Base-by-base conservation (phyloP, 1,140 invertebrate species). In the Geopemphigus sp. region DNA sequence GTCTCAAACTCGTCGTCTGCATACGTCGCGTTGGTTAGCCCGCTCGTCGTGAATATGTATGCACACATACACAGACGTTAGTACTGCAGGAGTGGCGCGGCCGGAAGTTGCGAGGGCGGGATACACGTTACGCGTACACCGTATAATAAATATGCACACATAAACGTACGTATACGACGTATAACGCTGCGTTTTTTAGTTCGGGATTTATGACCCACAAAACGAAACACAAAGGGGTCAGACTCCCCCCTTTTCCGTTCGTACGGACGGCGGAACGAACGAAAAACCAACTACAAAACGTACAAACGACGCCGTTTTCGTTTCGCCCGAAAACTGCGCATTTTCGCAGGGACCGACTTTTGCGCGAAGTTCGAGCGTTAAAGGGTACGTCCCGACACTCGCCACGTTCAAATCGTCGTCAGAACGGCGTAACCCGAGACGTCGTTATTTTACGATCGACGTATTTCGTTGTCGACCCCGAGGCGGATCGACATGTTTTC, bases 51-150 rank as follows among this genome's bases (percentile, higher is more conserved):
- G 8, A 50, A 50, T 70, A 19, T 12, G 3, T 47, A 12, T 53
- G 32, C 32, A 39, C 32, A 39, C 32, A 39, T n/a, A n/a, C n/a
- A n/a, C n/a, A n/a, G n/a, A n/a, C n/a, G n/a, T n/a, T n/a, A 39
- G 32, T 39, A 39, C 5, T 50, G 24, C 39, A 12, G 6, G 10
- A 24, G 57, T 14, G 74, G 74, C 45, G 74, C 63, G 74, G 56
- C 74, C 74, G 74, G 74, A 78, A 78, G 56, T 78, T 19, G 74
- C n/a, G 22, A 78, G 74, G 56, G 74, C 74, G 61, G 24, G 61
- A 68, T 26, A 50, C 15, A 70, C 14, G n/a, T n/a, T n/a, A 29
- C 4, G 2, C 26, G 22, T 61, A 29, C 32, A 39, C 32, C 8
- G 32, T 39, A 8, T 39, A 39, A 39, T 39, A 39, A 39, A 39